These are phyloP conservation scores for Brachirus orientalis DNA, from an alignment of 2,113 vertebrate species.

Conservation along the genomic window DNA sequence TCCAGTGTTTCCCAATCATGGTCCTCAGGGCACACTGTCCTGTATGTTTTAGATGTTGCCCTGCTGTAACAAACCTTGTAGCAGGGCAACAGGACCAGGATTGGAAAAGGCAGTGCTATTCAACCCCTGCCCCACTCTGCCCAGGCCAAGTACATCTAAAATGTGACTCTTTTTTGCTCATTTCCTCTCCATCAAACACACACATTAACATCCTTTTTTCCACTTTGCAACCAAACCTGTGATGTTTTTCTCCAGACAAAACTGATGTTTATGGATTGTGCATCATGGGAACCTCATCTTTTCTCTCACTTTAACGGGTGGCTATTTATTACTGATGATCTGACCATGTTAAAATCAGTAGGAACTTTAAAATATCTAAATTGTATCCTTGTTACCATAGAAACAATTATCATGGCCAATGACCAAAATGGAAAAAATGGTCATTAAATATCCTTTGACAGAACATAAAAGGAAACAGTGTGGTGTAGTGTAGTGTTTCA, in stretches of 20 bases:
- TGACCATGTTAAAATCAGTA: background rate
- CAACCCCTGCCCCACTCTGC: slow-evolving; percentile 15
- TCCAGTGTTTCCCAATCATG: too few species aligned
- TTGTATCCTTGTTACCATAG: background rate
- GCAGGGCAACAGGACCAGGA: too few species aligned
- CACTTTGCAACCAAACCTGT: too few species aligned
- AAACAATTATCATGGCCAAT: background rate
- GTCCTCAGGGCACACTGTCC: too few species aligned
- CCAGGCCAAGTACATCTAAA: slow-evolving; percentile 17
- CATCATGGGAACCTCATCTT: background rate
- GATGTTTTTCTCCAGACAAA: background rate
- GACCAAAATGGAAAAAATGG: background rate
- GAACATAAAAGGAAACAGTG: background rate
- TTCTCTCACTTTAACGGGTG: background rate
- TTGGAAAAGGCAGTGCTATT: too few species aligned
- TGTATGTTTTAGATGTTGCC: too few species aligned
- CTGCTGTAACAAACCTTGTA: too few species aligned
- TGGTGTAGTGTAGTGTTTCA: background rate
- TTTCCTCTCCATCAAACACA: slow-evolving; percentile 18
- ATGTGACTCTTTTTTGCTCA: slow-evolving; percentile 14
- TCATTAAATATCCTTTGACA: background rate
- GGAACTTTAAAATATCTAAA: background rate
- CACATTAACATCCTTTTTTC: background rate
- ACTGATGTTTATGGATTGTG: background rate
- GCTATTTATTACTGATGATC: background rate